phyloP scores from a whole-genome alignment of 2,888 invertebrate species.

The Dinocampus coccinellae region DNA sequence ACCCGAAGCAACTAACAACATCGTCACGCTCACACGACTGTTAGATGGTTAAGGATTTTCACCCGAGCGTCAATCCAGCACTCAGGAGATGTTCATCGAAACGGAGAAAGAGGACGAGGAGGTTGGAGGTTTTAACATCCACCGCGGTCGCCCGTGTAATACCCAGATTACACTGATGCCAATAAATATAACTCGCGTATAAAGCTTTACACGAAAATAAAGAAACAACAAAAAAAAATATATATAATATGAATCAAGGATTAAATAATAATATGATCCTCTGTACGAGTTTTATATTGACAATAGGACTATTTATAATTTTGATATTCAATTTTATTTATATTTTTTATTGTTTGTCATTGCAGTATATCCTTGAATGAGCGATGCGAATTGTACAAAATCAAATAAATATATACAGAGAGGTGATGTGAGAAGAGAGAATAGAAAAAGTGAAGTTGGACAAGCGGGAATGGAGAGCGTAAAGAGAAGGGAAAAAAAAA shows the following conservation, averaged over 20 bases:
- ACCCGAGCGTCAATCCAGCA: constrained; percentile 25
- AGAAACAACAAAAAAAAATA: neutral
- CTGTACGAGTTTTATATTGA: too few species aligned
- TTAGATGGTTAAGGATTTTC: constrained; percentile 43
- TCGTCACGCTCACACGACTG: constrained; percentile 39
- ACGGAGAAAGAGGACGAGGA: too few species aligned
- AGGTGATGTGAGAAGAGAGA: too few species aligned
- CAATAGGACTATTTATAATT: too few species aligned
- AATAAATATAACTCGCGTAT: constrained; percentile 33
- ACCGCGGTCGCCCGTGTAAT: constrained; percentile 36
- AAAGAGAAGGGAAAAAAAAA: constrained; percentile 33
- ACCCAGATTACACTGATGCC: constrained; percentile 42
- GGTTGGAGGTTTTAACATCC: constrained; percentile 28
- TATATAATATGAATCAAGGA: too few species aligned
- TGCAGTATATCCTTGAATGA: too few species aligned
- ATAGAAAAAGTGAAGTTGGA: too few species aligned
- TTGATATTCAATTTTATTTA: too few species aligned
- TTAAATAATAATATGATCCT: too few species aligned
- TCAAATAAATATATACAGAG: too few species aligned
- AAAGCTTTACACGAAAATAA: neutral
- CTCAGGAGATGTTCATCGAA: constrained; percentile 23
- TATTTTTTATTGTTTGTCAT: too few species aligned
- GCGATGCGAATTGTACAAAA: too few species aligned
- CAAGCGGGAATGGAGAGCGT: constrained; percentile 20
- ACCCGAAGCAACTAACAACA: constrained; percentile 15